Evolutionary conservation across 2,113 vertebrate species (phyloP).

Genomic region (Clinocottus analis): DNA sequence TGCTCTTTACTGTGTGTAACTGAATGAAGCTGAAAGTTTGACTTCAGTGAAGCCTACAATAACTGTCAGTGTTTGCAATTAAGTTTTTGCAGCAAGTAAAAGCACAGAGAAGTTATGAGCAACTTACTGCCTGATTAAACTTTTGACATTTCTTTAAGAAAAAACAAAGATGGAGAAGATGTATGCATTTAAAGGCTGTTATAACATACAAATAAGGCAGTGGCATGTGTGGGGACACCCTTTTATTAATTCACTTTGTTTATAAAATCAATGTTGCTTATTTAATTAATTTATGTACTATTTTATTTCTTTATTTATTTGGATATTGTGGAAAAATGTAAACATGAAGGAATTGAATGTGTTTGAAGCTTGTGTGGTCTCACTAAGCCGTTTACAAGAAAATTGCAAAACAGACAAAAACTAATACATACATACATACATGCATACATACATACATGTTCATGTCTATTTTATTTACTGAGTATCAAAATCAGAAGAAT

Average conservation of each 20-base stretch:
- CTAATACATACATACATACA: not conserved
- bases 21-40: constrained; percentile 66
- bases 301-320: constrained; percentile 59
- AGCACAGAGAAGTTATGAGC: constrained; percentile 66
- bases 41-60: constrained; percentile 79
- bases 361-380: constrained; percentile 46
- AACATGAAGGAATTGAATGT: constrained; percentile 61
- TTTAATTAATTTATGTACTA: constrained; percentile 29
- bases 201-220: constrained; percentile 39
- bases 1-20: constrained; percentile 39
- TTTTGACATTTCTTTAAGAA: constrained; percentile 47
- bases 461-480: constrained; percentile 54
- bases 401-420: constrained; percentile 40
- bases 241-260: constrained; percentile 48
- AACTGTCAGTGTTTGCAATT: constrained; percentile 58
- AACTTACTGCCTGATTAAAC: constrained; percentile 72
- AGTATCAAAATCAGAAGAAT: constrained; percentile 60
- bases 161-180: constrained; percentile 23
- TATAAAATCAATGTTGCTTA: constrained; percentile 50
- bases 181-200: constrained; percentile 47
- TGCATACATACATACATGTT: constrained; percentile 4
- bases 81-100: constrained; percentile 47
- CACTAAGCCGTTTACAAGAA: constrained; percentile 59
- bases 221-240: constrained; percentile 51
- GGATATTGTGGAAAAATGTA: constrained; percentile 31